Evolutionary conservation across 2,797 vertebrate species (phyloP).

Genomic region (Phaenicophaeus curvirostris): DNA sequence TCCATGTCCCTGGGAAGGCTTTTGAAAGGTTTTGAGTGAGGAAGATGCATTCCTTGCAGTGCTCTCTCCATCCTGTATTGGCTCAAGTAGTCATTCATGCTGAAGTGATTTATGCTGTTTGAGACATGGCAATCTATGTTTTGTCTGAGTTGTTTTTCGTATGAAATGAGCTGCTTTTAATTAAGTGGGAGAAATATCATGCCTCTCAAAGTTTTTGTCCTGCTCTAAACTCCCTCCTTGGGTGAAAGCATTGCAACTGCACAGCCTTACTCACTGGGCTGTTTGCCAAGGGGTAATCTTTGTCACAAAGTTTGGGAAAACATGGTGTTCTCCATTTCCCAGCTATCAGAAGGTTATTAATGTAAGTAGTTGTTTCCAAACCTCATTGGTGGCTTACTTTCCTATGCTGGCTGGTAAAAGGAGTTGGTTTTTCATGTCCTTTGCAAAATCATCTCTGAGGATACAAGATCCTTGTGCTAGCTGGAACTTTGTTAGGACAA

Average conservation of each 20-base stretch:
- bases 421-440: not conserved
- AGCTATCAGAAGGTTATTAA: not conserved
- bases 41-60: not conserved
- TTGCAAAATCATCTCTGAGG: not conserved
- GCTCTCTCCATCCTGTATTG: not conserved
- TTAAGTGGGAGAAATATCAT: not conserved
- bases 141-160: not conserved
- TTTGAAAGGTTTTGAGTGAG: not conserved
- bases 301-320: not conserved
- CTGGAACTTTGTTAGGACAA: not conserved
- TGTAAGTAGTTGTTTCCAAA: not conserved
- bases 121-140: not conserved
- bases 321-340: not conserved
- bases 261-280: not conserved
- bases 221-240: not conserved
- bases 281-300: not conserved
- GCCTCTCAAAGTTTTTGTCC: not conserved
- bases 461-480: not conserved
- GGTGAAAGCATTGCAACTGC: not conserved
- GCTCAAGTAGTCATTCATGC: not conserved
- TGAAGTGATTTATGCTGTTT: not conserved
- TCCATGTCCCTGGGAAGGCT: rapidly evolving
- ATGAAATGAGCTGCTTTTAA: not conserved
- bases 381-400: not conserved
- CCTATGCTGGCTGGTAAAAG: not conserved